Base-by-base conservation (phyloP, 64 coral and sea anemone genomes). In the Porites lutea region DNA sequence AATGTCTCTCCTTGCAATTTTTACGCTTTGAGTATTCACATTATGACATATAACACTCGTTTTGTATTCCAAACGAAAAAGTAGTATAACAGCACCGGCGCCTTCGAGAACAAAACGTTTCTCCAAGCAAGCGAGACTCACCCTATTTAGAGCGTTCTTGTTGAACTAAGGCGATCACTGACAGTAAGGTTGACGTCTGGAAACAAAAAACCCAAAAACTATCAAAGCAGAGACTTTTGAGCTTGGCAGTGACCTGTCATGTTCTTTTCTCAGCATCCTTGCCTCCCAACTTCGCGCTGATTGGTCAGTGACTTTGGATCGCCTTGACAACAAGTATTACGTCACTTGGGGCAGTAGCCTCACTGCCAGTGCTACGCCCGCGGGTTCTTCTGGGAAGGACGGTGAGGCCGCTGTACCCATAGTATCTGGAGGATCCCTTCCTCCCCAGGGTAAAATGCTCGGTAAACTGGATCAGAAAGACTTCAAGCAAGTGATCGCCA, bases 251-350 rank as follows among this genome's bases (percentile, higher is more conserved):
- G 27, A n/a, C 15, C 20, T 13, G 19, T 72, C 63, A 27, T 64
- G 22, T 13, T 21, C 43, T 80, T 9, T 7, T 14, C 47, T 44
- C 22, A 96, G 95, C 79, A 97, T 97, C 64, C 76, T 97, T 4
- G 92, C 95, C 73, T 97, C 95, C 67, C 95, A 97, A 61, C 88
- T 99, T 13, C 97, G 97, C 37, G 93, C 97, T 91, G 97, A 99
- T 94, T 99, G 97, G 97, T 99, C 97, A 19, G 92, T 94, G 70
- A 75, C 94, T 43, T 74, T 99, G 46, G 94, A 96, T 94, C 88
- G 92, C 69, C 87, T 94, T 78, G 94, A 99, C 86, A 91, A 79
- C 74, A 96, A 95, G 6, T 99, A 92, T 88, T 99, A 93, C 49
- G 97, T 99, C 82, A 99, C 97, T 3, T 99, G 97, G 97, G 97